Conservation (phyloP, 2,113 vertebrate species). For the Paradisaea rubra region DNA sequence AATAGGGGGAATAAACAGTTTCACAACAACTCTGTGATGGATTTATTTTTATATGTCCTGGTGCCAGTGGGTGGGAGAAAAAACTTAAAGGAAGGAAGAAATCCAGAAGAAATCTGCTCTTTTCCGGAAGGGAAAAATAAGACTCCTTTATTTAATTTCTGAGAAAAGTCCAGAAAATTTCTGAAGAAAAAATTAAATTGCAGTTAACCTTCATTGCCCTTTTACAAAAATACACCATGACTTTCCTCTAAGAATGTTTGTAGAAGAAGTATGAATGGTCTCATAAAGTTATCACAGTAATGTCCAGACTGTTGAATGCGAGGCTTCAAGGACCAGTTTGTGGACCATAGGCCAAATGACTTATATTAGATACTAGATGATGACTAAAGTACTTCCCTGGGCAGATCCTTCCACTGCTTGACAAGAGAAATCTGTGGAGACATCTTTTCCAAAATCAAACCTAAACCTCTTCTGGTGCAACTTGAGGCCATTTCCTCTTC, state of each 20-base stretch:
- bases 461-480: neutral
- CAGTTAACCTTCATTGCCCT: neutral
- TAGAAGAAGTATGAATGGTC: neutral
- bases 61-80: neutral
- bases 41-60: neutral
- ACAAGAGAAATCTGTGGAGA: neutral
- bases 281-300: neutral
- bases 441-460: neutral
- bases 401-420: neutral
- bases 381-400: neutral
- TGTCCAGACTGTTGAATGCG: neutral
- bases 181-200: neutral
- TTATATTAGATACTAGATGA: neutral
- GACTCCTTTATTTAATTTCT: neutral
- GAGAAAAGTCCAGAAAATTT: neutral
- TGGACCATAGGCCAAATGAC: neutral
- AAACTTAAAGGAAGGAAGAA: neutral
- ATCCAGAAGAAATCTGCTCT: neutral
- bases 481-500: neutral
- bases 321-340: neutral
- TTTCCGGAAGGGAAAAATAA: neutral
- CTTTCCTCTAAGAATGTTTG: neutral
- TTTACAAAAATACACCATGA: neutral
- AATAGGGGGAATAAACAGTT: neutral
- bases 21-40: neutral